Conservation (phyloP, 1,140 invertebrate species). For the Aphis craccivora region DNA sequence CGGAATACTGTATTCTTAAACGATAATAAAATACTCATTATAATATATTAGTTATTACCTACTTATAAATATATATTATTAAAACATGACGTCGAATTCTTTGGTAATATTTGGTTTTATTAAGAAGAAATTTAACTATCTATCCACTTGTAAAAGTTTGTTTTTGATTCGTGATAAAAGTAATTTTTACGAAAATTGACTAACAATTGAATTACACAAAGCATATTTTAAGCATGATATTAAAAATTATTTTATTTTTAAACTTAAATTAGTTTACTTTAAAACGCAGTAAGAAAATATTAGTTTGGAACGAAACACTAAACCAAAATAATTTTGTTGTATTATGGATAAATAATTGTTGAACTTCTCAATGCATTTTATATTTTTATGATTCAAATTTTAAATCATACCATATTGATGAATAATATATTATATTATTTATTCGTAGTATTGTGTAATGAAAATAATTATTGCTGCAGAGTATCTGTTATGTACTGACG, state of each 20-base stretch:
- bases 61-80: background rate
- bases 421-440: too few species aligned
- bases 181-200: background rate
- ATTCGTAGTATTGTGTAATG: too few species aligned
- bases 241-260: background rate
- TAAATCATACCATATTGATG: too few species aligned
- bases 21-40: background rate
- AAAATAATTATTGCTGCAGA: background rate
- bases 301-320: background rate
- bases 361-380: background rate
- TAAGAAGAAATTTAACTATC: background rate
- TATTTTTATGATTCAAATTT: too few species aligned
- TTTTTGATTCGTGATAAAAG: background rate
- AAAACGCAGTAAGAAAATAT: background rate
- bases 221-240: background rate
- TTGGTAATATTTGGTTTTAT: background rate
- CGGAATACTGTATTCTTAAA: background rate
- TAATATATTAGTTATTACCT: background rate
- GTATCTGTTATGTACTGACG: too few species aligned
- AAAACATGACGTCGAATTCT: background rate
- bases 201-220: background rate
- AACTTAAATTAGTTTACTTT: background rate
- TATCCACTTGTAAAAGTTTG: background rate
- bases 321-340: background rate
- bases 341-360: background rate